These are phyloP conservation scores for Xanthorhoe spadicearia DNA, from an alignment of 2,888 invertebrate genomes.

Conservation along the genomic window DNA sequence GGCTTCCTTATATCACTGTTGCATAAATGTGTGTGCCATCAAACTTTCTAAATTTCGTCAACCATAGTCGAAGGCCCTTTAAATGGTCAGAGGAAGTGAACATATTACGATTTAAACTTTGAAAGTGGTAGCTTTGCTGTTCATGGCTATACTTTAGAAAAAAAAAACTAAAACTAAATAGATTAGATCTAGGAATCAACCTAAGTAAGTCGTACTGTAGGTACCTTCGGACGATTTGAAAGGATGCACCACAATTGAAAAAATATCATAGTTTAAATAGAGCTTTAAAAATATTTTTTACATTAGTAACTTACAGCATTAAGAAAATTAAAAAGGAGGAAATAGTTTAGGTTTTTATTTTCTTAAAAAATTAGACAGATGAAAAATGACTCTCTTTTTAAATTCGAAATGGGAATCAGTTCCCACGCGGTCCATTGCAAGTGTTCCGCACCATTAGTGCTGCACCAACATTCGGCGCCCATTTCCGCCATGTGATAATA, in stretches of 20 bases:
- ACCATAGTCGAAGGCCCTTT: constrained; percentile 48
- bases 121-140: background rate
- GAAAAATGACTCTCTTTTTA: constrained; percentile 4
- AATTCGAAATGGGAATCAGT: constrained; percentile 40
- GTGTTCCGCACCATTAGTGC: constrained; percentile 69
- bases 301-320: too few relatives aligned
- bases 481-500: constrained; percentile 73
- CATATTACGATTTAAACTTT: background rate
- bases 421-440: constrained; percentile 73
- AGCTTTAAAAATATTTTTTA: too few relatives aligned
- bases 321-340: too few relatives aligned
- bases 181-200: background rate
- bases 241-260: too few relatives aligned
- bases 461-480: constrained; percentile 67
- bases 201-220: too few relatives aligned
- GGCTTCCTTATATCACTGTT: constrained; percentile 13
- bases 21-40: constrained; percentile 4
- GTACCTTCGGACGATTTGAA: too few relatives aligned
- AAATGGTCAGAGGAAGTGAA: constrained; percentile 28
- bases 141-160: background rate
- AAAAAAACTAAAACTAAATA: background rate
- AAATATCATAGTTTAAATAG: too few relatives aligned
- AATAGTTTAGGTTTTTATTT: background rate
- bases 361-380: background rate
- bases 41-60: constrained; percentile 58